A percentile compares a stretch with the other conserved stretches of the same genome.
Evolutionary conservation across 1,140 invertebrate genomes (phyloP).

Genomic region (Drosophila erecta): DNA sequence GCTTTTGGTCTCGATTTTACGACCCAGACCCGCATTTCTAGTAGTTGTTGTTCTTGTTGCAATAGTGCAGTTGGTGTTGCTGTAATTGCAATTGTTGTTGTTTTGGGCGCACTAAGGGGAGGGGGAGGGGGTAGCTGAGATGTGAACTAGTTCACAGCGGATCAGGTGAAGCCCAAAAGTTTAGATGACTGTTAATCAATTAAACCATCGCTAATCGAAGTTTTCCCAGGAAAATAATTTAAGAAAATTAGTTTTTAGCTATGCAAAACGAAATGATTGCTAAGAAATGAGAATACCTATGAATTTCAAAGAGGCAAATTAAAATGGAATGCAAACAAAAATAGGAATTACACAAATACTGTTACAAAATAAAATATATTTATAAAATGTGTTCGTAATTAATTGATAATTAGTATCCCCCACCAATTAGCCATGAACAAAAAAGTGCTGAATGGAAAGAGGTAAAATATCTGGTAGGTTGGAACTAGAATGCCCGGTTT

Average conservation of each 20-base stretch:
- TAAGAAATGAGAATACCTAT: no score
- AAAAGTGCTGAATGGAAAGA: neutral
- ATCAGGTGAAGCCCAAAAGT: conserved; percentile 7
- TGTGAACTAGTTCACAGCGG: conserved; percentile 13
- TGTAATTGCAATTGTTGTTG: conserved; percentile 14
- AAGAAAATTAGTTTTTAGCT: no score
- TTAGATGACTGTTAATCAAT: neutral
- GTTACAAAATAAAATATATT: no score
- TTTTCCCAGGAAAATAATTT: no score
- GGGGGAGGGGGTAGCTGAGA: neutral
- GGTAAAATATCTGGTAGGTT: neutral
- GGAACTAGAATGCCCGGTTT: conserved; percentile 23
- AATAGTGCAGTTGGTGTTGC: conserved; percentile 18
- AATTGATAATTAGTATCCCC: no score
- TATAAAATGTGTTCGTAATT: no score
- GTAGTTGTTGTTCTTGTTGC: conserved; percentile 14
- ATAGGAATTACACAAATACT: no score
- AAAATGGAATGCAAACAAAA: no score
- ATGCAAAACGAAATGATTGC: no score
- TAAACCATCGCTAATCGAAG: no score
- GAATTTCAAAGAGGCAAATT: no score
- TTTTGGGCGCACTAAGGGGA: neutral
- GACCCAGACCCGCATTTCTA: conserved; percentile 78
- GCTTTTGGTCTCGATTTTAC: conserved; percentile 60
- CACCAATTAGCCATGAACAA: no score